Evolutionary conservation across 2,888 invertebrate genomes (phyloP).

Genomic region (Anorthoa munda): DNA sequence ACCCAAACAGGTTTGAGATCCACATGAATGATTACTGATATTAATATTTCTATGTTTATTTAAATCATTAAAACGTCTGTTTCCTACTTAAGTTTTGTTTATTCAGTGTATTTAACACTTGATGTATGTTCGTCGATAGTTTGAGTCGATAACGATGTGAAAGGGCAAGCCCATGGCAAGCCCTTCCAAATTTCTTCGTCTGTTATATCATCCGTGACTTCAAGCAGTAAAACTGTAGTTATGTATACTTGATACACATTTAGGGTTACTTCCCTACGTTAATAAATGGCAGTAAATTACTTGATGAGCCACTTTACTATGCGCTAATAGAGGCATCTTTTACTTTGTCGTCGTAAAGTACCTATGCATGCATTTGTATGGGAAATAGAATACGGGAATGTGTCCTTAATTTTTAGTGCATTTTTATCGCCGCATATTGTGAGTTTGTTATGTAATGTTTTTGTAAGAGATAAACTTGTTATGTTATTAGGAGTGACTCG

Average conservation of each 20-base stretch:
- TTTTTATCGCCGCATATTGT: conserved; percentile 41
- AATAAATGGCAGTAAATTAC: conserved; percentile 75
- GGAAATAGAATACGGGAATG: conserved; percentile 30
- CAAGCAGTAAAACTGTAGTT: conserved; percentile 79
- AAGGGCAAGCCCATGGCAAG: conserved; percentile 60
- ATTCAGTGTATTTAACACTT: conserved; percentile 48
- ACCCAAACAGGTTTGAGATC: conserved; percentile 44
- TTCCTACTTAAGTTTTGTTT: conserved; percentile 41
- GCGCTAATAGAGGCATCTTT: conserved; percentile 65
- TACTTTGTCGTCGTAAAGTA: conserved; percentile 46
- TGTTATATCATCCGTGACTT: conserved; percentile 84
- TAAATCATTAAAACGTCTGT: conserved; percentile 49
- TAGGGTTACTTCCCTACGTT: conserved; percentile 79
- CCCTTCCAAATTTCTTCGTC: conserved; percentile 70
- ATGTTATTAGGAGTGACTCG: conserved; percentile 13
- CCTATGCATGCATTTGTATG: conserved; percentile 33
- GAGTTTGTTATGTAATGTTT: conserved; percentile 38
- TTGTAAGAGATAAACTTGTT: conserved; percentile 9
- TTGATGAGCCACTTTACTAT: conserved; percentile 69
- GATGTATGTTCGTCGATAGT: conserved; percentile 62
- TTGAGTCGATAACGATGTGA: conserved; percentile 66
- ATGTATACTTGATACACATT: conserved; percentile 75
- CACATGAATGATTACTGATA: conserved; percentile 38
- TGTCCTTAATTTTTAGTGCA: conserved; percentile 48
- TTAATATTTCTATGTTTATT: conserved; percentile 54